A percentile compares a stretch with the other conserved stretches of the same genome.
Conservation (phyloP, 2,888 invertebrate genomes). For the Vandiemenella viatica region DNA sequence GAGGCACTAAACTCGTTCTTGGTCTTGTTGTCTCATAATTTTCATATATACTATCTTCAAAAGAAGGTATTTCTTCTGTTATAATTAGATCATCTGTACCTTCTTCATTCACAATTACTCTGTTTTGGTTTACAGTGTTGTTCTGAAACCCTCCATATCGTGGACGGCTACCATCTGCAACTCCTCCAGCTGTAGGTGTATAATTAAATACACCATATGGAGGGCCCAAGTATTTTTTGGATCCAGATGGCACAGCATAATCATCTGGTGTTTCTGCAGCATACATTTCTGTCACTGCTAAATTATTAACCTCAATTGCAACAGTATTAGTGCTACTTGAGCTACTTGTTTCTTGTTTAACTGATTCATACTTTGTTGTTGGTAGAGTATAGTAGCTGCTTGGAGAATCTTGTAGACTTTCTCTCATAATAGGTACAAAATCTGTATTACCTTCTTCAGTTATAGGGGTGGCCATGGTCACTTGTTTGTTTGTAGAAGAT, state of each 20-base stretch:
- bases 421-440: too few relatives aligned
- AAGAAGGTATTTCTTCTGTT: too few relatives aligned
- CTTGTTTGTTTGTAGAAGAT: background rate
- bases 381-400: too few relatives aligned
- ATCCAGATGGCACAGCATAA: conserved; percentile 5
- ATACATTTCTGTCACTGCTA: background rate
- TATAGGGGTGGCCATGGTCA: background rate
- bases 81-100: too few relatives aligned
- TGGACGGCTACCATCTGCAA: conserved; percentile 20
- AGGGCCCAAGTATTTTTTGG: conserved; percentile 1
- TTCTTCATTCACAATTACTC: background rate
- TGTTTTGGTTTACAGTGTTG: conserved; percentile 15
- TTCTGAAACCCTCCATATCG: conserved; percentile 24
- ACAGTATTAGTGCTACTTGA: background rate
- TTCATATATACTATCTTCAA: too few relatives aligned
- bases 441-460: background rate
- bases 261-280: background rate
- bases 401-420: too few relatives aligned
- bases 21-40: background rate
- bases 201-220: conserved; percentile 3
- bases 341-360: too few relatives aligned
- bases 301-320: background rate
- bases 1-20: background rate
- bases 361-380: too few relatives aligned
- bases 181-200: conserved; percentile 23